Evolutionary conservation across 2,113 vertebrate species (phyloP), one percentile per base, ranked within the genome.

Genomic region (Eidolon helvum): DNA sequence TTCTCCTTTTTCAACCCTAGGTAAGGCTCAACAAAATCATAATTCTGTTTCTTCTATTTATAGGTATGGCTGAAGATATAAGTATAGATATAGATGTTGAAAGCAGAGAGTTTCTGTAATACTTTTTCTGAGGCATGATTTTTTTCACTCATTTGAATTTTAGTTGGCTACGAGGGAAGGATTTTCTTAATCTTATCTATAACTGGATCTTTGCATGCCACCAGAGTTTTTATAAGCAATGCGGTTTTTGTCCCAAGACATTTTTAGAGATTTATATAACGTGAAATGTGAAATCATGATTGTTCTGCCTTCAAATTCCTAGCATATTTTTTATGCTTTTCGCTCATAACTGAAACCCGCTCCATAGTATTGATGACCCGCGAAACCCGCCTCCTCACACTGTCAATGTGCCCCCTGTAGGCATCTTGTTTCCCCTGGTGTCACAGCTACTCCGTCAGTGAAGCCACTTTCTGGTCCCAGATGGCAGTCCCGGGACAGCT

Each of bases 261-360:
- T 85, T 95, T 97, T 80, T 21, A 75, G 59, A 87, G n/a, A 94
- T 66, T 33, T 26, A 22, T 63, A 11, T 75, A 80, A 84, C 14
- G 24, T 24, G 63, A 35, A 86, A 35, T 50, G 43, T 43, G n/a
- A 94, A 87, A 45, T 26, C 1, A 1, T 28, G 22, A 35, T 55
- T 10, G 14, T 68, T 77, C 50, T 69, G 48, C 57, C 53, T 91
- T 87, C 79, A 68, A 2, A 91, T 57, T 79, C 40, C 18, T 30
- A 80, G 3, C 5, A 75, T 48, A 59, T 0, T 59, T 48, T 86
- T 53, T 10, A 12, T 4, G 2, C 40, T 63, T 74, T 96, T 95
- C 24, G 12, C 33, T 84, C 16, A 45, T 8, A 30, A 35, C 15
- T 10, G 33, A 92, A 33, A 40, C 24, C 87, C 69, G 30, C 11